A percentile compares a stretch with the other conserved stretches of the same genome.
phyloP scores from a whole-genome alignment of 2,888 invertebrate genomes.

The Noctua comes region DNA sequence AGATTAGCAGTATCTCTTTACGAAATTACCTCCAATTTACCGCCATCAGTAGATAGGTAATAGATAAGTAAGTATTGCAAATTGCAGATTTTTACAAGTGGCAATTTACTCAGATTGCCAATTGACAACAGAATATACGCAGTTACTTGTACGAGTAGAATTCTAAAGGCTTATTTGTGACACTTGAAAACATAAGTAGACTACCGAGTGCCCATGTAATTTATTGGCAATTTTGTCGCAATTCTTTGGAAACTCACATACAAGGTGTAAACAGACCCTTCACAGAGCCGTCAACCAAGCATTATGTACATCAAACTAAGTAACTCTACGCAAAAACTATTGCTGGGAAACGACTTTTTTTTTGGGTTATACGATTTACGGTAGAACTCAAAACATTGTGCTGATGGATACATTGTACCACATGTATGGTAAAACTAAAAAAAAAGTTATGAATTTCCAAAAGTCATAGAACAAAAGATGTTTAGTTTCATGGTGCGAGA shows the following conservation, averaged over 20 bases:
- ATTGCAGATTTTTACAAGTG: slow-evolving; percentile 10
- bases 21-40: slow-evolving; percentile 30
- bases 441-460: too few relatives aligned
- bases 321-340: too few relatives aligned
- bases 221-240: background rate
- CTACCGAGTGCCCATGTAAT: background rate
- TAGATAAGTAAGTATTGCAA: slow-evolving; percentile 16
- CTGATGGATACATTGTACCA: too few relatives aligned
- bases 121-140: background rate
- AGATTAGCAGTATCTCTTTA: slow-evolving; percentile 16
- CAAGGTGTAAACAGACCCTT: background rate
- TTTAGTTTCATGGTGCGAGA: too few relatives aligned
- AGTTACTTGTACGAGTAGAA: background rate
- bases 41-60: slow-evolving; percentile 2
- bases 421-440: too few relatives aligned
- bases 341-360: too few relatives aligned
- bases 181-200: background rate
- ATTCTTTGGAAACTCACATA: background rate
- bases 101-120: slow-evolving; percentile 7
- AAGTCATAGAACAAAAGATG: too few relatives aligned
- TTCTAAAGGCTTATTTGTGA: background rate
- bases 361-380: too few relatives aligned
- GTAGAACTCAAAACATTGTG: too few relatives aligned
- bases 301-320: too few relatives aligned
- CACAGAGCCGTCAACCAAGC: too few relatives aligned